Base-by-base conservation (phyloP, 2,113 vertebrate species). In the Thunnus thynnus region DNA sequence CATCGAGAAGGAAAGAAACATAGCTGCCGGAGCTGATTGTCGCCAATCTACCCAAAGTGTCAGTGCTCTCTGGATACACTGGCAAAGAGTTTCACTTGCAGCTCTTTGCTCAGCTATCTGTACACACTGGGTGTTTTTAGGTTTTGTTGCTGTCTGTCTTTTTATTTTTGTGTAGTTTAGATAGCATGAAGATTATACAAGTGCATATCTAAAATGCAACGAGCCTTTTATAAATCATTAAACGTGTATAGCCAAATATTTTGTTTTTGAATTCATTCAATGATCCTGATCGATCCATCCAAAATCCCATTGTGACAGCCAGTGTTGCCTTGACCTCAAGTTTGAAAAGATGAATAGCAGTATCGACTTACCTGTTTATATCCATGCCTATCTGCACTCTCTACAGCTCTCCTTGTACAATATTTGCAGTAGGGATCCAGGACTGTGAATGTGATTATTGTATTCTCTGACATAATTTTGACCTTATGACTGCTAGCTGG, bases 321-420 rank as follows among this genome's bases (percentile, higher is more conserved):
- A 50, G n/a, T 12, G 58, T 30, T 60, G 46, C 66, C 56, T 80
- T 66, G 78, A 77, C 46, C 67, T 17, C 2, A 36, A 41, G 20
- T 72, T 58, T 74, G 20, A 73, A 75, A 62, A 56, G 27, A 80
- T 73, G 36, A 73, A 55, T 69, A 41, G 57, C 3, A 51, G 7
- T 20, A 27, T 73, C 2, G 27, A 80, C 62, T 74, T 13, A 22
- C 14, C 71, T 74, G 69, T 54, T 46, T 58, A 18, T 64, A 36
- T 70, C 18, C 54, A 48, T 17, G 30, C 48, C 30, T 14, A n/a
- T 20, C 25, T 70, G 48, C 9, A 8, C 47, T 51, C 56, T 50
- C 30, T 10, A 3, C 68, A 47, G 27, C 41, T 62, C n/a, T 85
- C 25, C 50, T 14, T 32, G 25, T 67, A n/a, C 13, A 47, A 16